phyloP scores from a whole-genome alignment of 2,113 vertebrate genomes.

The Emydura subglobosa region DNA sequence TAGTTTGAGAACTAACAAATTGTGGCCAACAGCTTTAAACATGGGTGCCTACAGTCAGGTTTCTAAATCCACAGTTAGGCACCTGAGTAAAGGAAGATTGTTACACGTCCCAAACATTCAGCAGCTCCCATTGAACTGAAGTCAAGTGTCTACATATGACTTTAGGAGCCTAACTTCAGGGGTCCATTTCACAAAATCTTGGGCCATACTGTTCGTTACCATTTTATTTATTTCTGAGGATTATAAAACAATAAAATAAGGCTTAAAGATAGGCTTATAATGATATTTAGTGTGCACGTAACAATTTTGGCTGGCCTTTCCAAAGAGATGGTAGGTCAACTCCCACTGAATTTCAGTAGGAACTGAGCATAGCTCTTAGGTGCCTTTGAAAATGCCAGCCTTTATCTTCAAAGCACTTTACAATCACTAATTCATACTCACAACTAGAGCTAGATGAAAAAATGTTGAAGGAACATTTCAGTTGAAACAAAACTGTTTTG shows the following conservation, averaged over 20 bases:
- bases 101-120: neutral
- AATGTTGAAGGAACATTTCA: neutral
- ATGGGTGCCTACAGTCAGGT: no score
- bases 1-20: no score
- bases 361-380: neutral
- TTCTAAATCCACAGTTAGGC: no score
- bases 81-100: neutral
- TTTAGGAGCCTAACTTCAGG: neutral
- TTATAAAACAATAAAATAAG: neutral
- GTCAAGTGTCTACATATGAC: neutral
- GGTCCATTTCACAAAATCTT: neutral
- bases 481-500: neutral
- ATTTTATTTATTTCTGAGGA: neutral
- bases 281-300: neutral
- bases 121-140: neutral
- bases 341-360: neutral
- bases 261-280: neutral
- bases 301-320: neutral
- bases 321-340: neutral
- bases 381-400: neutral
- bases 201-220: neutral
- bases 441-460: neutral
- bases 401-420: neutral
- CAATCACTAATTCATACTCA: neutral
- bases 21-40: neutral